Conservation (phyloP, 1,140 invertebrate genomes). For the Nasonia vitripennis region DNA sequence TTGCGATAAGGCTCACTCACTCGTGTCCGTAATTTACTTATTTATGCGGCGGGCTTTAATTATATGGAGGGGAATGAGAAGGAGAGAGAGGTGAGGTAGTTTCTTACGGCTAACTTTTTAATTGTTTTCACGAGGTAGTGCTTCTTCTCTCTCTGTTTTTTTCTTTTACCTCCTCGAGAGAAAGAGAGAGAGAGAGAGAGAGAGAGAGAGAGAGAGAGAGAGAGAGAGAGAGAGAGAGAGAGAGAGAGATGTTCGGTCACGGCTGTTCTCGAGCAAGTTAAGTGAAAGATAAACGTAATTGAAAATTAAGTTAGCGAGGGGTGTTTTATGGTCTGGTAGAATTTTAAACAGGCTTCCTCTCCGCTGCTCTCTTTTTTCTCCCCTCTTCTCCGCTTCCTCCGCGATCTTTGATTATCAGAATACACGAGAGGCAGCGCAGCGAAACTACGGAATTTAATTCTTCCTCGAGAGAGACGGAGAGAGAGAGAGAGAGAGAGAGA, state of each 20-base stretch:
- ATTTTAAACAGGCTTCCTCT: not conserved
- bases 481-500: not conserved
- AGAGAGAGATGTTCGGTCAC: no score
- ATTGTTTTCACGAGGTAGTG: not conserved
- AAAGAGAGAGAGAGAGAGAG: no score
- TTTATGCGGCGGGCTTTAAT: constrained; percentile 5
- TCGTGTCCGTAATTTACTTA: constrained; percentile 3
- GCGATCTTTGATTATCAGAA: constrained; percentile 2
- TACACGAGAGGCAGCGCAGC: not conserved
- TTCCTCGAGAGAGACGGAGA: not conserved
- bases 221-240: not conserved
- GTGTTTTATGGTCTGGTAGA: not conserved
- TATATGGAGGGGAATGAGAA: not conserved
- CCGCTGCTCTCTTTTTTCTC: not conserved
- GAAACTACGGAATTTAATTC: not conserved
- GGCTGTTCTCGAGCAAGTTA: not conserved
- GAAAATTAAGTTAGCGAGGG: constrained; percentile 12
- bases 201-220: no score
- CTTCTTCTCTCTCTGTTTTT: not conserved
- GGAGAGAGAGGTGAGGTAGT: not conserved
- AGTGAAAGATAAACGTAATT: constrained; percentile 27
- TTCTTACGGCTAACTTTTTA: constrained; percentile 11
- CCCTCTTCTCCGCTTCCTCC: no score
- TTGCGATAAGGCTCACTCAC: not conserved
- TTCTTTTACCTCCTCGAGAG: no score